Conservation (phyloP, 2,888 invertebrate species). For the Iphiclides podalirius region DNA sequence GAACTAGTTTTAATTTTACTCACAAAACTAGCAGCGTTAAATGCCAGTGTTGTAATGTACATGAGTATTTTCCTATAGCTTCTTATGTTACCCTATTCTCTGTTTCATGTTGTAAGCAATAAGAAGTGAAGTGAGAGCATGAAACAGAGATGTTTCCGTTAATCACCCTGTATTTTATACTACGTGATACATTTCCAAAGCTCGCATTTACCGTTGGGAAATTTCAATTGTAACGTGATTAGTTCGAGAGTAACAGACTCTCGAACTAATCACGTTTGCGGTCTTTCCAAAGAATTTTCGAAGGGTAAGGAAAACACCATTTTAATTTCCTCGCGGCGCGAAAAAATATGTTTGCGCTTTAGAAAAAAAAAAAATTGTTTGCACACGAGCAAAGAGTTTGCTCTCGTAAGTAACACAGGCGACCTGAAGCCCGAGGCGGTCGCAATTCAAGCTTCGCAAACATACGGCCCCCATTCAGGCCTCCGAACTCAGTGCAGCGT, state of each 20-base stretch:
- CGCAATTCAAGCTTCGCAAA: slow-evolving; percentile 54
- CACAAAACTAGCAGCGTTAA: too few relatives aligned
- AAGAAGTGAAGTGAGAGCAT: too few relatives aligned
- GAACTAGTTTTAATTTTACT: too few relatives aligned
- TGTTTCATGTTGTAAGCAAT: too few relatives aligned
- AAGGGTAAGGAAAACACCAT: slow-evolving; percentile 20
- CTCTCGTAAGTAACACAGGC: slow-evolving; percentile 29
- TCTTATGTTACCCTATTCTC: not conserved
- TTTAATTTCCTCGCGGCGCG: slow-evolving; percentile 14
- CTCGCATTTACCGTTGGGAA: not conserved
- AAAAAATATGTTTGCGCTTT: slow-evolving; percentile 18
- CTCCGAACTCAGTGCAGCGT: slow-evolving; percentile 26
- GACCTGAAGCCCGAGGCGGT: slow-evolving; percentile 47
- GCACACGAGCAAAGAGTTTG: slow-evolving; percentile 24
- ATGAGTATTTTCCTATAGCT: too few relatives aligned
- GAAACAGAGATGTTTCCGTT: too few relatives aligned
- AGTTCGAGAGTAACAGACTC: too few relatives aligned
- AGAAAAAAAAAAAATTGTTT: slow-evolving; percentile 15
- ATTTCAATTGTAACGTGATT: too few relatives aligned
- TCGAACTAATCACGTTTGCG: not conserved
- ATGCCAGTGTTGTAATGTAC: too few relatives aligned
- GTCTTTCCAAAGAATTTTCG: slow-evolving; percentile 1
- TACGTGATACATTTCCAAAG: too few relatives aligned
- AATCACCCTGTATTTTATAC: too few relatives aligned
- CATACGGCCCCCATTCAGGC: slow-evolving; percentile 38